Conservation (phyloP, 30 jellyfish, hydroid and myxozoan species). For the Pelagia noctiluca region DNA sequence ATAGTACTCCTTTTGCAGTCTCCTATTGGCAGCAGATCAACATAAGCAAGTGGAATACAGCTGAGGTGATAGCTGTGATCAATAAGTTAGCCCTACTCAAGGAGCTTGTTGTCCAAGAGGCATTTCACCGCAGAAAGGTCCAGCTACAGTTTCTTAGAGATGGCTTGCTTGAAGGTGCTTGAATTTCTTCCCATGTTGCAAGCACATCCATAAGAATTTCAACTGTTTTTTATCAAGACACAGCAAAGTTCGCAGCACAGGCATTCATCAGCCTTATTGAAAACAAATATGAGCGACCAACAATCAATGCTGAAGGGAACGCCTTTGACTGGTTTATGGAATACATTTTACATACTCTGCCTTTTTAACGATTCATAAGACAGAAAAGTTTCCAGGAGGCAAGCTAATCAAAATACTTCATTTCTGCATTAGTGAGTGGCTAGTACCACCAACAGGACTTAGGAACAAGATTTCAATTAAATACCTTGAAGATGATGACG, state of each 20-base stretch:
- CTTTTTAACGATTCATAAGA: too few species aligned
- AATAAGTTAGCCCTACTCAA: conserved; percentile 20
- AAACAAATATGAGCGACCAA: conserved; percentile 17
- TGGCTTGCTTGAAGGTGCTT: conserved; percentile 17
- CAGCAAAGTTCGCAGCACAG: conserved; percentile 27
- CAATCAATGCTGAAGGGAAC: conserved; percentile 19
- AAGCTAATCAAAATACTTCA: conserved; percentile 32
- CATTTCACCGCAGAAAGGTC: conserved; percentile 25
- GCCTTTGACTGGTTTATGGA: conserved; percentile 35
- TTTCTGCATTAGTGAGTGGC: conserved; percentile 41
- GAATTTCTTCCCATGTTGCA: conserved; percentile 18
- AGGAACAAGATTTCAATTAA: neutral
- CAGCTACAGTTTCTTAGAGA: conserved; percentile 20
- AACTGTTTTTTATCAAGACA: neutral
- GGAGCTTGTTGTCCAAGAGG: conserved; percentile 30
- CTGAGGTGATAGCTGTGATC: conserved; percentile 14
- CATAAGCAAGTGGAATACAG: conserved; percentile 29
- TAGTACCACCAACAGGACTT: conserved; percentile 19
- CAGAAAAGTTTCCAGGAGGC: conserved; percentile 39
- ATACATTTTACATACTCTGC: conserved; percentile 11
- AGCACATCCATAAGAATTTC: conserved; percentile 1
- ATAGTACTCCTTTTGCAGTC: conserved; percentile 2
- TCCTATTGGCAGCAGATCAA: conserved; percentile 47
- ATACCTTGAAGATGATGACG: conserved; percentile 26
- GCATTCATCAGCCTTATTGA: conserved; percentile 13